Evolutionary conservation across 2,113 vertebrate species (phyloP).

Genomic region (Holacanthus passer): DNA sequence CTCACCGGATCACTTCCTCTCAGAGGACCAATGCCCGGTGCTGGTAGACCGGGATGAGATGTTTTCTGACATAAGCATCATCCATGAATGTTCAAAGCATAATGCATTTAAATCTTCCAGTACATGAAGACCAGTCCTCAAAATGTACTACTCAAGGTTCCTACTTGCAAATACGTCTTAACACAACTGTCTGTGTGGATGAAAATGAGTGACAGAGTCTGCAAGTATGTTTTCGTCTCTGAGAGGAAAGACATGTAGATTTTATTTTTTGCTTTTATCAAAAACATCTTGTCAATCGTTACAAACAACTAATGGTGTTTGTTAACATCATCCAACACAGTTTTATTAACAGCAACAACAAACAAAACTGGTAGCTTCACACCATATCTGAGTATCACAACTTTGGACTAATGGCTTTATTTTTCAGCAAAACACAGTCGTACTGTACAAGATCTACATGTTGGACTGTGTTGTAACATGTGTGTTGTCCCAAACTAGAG

Average conservation of each 20-base stretch:
- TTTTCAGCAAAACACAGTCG: background rate
- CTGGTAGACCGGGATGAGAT: background rate
- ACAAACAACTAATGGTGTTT: background rate
- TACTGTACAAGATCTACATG: background rate
- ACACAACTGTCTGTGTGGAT: background rate
- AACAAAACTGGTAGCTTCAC: background rate
- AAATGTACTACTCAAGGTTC: background rate
- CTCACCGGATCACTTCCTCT: conserved; percentile 56
- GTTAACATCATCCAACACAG: background rate
- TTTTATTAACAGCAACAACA: no score
- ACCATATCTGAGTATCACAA: background rate
- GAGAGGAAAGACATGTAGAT: background rate
- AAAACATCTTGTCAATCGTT: no score
- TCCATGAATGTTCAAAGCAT: background rate
- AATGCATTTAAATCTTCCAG: background rate
- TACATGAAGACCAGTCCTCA: background rate
- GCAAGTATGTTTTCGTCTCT: background rate
- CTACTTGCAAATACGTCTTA: background rate
- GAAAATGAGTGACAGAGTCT: background rate
- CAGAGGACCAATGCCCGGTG: conserved; percentile 23
- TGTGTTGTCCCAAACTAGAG: background rate
- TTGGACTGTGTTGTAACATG: no score
- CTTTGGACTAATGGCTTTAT: background rate
- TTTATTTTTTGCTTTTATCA: background rate
- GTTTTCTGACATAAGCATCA: conserved; percentile 1